Base-by-base conservation (phyloP, 2,797 vertebrate genomes). In the Acanthornis magna region DNA sequence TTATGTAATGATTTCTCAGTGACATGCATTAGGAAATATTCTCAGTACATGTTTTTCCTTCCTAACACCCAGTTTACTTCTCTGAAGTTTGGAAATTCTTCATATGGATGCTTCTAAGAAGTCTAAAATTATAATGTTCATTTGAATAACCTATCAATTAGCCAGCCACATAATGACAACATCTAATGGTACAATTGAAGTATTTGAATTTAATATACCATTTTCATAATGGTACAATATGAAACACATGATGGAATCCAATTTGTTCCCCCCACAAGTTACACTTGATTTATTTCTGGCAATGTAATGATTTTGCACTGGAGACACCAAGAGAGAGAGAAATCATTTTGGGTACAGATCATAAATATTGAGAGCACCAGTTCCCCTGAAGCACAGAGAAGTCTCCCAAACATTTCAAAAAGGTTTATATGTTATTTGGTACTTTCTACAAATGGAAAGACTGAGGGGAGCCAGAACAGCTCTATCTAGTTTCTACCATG, bases 131-230 rank as follows among this genome's bases (percentile, higher is more conserved):
- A 95, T 51, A 95, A 89, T 11, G 74, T 90, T 73, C 60, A 61
- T 91, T 97, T 94, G 85, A 91, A 96, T 90, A 93, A 95, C 88
- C 92, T 93, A 95, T 90, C 85, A 95, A 88, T 96, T 96, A 95
- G 83, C 63, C 92, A 95, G 91, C 85, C 95, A 96, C 88, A 71
- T 94, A 93, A 95, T 87, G 93, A 96, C 89, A 95, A 89, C 85
- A 85, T 71, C 94, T 96, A 93, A 94, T 91, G 62, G 74, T 54
- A 91, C 85, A 93, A 96, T 71, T 95, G 89, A 91, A 90, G 86
- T 62, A 94, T 88, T 78, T 88, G 88, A 90, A 84, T 89, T 91
- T 91, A 90, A 90, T 76, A 74, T 53, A 84, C 50, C 40, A 70
- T 95, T 96, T 96, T 94, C 88, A 88, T 96, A 90, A 91, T 76